Conservation (phyloP, 2,797 vertebrate species). For the Dendrocincla tyrannina region DNA sequence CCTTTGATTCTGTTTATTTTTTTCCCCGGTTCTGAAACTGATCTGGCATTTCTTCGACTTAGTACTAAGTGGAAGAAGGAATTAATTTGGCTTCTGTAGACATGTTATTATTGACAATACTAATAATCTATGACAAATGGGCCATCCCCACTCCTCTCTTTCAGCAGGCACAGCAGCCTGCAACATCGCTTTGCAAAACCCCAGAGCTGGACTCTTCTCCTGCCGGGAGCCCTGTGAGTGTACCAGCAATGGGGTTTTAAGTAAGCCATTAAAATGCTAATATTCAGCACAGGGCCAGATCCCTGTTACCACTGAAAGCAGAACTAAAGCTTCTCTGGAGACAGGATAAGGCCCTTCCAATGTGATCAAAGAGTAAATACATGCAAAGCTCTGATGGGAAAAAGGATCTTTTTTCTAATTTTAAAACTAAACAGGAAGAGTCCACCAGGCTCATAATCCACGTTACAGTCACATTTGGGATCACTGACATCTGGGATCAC, state of each 20-base stretch:
- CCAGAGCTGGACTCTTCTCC: background rate
- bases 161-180: background rate
- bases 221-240: background rate
- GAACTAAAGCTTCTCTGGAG: conserved; percentile 60
- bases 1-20: conserved; percentile 71
- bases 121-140: conserved; percentile 61
- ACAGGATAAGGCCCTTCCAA: conserved; percentile 57
- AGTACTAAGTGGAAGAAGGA: conserved; percentile 35
- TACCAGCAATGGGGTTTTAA: conserved; percentile 33
- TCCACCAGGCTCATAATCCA: conserved; percentile 6
- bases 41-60: conserved; percentile 61
- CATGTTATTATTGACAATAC: conserved; percentile 43
- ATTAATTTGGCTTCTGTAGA: conserved; percentile 60
- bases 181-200: background rate
- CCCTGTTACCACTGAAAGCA: conserved; percentile 47
- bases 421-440: conserved; percentile 50
- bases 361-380: conserved; percentile 60
- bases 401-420: conserved; percentile 57
- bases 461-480: conserved; percentile 26
- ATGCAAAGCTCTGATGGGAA: conserved; percentile 58
- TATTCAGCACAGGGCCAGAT: conserved; percentile 43
- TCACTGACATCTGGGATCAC: conserved; percentile 16
- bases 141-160: background rate
- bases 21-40: conserved; percentile 49
- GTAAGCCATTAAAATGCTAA: conserved; percentile 63